These are phyloP conservation scores for Symphodus melops DNA, from an alignment of 2,113 vertebrate species.

Conservation along the genomic window DNA sequence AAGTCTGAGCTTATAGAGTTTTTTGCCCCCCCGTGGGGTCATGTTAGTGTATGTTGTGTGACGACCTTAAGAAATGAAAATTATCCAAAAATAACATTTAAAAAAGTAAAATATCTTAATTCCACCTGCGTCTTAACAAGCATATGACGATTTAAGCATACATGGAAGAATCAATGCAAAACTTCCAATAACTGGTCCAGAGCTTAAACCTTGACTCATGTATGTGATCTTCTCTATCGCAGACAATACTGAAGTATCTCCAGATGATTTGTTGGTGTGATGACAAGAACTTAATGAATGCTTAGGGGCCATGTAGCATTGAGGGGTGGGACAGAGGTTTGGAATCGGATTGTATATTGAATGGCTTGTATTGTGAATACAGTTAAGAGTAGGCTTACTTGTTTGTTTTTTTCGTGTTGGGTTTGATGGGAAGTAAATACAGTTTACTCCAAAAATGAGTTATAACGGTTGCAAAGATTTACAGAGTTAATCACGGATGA, in stretches of 20 bases:
- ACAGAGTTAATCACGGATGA: background rate
- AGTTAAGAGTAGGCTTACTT: background rate
- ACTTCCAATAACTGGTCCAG: background rate
- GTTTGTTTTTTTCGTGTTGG: background rate
- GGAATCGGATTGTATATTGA: background rate
- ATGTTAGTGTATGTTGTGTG: background rate
- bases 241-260: background rate
- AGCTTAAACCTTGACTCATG: background rate
- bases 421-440: background rate
- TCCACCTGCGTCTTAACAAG: constrained; percentile 26
- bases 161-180: background rate
- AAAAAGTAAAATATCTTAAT: constrained; percentile 1
- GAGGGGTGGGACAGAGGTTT: constrained; percentile 30
- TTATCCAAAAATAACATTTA: background rate
- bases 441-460: background rate
- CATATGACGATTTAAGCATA: constrained; percentile 14
- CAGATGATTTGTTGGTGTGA: constrained; percentile 34
- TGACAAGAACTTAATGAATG: constrained; percentile 52
- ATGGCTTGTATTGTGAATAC: background rate
- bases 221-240: background rate
- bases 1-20: constrained; percentile 10
- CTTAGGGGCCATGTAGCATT: constrained; percentile 15
- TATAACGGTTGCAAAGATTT: background rate
- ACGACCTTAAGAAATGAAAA: background rate
- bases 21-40: background rate